Conservation (phyloP, 2,888 invertebrate genomes). For the Marronus borbonicus region DNA sequence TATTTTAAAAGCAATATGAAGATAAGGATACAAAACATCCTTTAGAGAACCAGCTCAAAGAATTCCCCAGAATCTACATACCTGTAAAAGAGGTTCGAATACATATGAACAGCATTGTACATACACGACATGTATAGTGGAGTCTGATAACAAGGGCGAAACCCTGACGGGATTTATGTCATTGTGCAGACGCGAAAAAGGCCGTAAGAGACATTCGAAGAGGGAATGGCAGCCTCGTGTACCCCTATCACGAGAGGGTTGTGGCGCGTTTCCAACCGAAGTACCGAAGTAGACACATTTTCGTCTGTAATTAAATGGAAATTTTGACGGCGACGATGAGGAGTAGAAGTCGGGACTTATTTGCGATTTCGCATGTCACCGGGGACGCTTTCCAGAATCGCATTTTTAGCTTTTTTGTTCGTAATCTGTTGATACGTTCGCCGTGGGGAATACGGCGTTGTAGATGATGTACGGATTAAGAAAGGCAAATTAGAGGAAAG, state of each 20-base stretch:
- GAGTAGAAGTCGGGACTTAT: constrained; percentile 6
- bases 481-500: neutral
- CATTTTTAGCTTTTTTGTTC: neutral
- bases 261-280: too few species aligned
- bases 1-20: too few species aligned
- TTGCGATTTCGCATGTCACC: neutral
- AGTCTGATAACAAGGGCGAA: too few species aligned
- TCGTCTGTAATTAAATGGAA: constrained; percentile 27
- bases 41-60: too few species aligned
- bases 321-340: neutral
- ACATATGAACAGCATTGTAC: too few species aligned
- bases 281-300: constrained; percentile 17
- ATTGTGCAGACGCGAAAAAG: neutral
- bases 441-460: neutral
- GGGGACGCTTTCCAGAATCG: neutral
- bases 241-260: neutral
- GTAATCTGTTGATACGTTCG: constrained; percentile 3
- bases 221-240: neutral
- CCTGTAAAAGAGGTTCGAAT: too few species aligned
- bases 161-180: neutral
- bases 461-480: neutral
- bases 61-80: too few species aligned
- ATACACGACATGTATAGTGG: too few species aligned
- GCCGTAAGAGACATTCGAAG: neutral
- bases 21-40: too few species aligned